Evolutionary conservation across 2,888 invertebrate genomes (phyloP).

Genomic region (Scaptomyza flava): DNA sequence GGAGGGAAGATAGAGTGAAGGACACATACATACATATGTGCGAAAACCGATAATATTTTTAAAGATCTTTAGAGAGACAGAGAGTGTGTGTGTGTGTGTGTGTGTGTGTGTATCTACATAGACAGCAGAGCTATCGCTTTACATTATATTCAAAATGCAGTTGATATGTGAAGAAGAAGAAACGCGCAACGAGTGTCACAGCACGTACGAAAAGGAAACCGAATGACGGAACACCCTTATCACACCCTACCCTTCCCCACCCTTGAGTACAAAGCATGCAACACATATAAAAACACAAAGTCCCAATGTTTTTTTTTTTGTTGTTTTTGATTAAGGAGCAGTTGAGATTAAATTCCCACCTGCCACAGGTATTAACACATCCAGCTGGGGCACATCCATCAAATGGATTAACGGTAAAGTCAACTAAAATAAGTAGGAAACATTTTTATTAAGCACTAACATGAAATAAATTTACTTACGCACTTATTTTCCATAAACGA

Average conservation of each 20-base stretch:
- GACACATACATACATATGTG: slow-evolving; percentile 52
- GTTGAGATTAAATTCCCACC: slow-evolving; percentile 17
- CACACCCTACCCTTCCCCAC: background rate
- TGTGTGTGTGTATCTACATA: slow-evolving; percentile 41
- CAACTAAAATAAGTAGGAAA: too few relatives aligned
- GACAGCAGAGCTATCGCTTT: slow-evolving; percentile 73
- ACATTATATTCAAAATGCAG: slow-evolving; percentile 64
- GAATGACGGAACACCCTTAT: slow-evolving; percentile 7
- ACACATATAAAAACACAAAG: slow-evolving; percentile 2
- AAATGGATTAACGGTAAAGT: slow-evolving; percentile 44
- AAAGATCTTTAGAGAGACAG: background rate
- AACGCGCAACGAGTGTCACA: slow-evolving; percentile 65
- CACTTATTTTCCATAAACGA: background rate
- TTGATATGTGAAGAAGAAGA: slow-evolving; percentile 33
- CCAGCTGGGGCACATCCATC: slow-evolving; percentile 66
- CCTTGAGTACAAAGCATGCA: background rate
- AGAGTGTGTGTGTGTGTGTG: slow-evolving; percentile 1
- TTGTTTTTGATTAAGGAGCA: slow-evolving; percentile 3
- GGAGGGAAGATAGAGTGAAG: slow-evolving; percentile 7
- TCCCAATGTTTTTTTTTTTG: background rate
- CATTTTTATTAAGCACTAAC: too few relatives aligned
- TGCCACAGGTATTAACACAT: slow-evolving; percentile 46
- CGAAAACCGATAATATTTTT: slow-evolving; percentile 55
- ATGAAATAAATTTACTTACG: background rate
- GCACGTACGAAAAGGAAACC: slow-evolving; percentile 60